These are phyloP conservation scores for Pseudococcus viburni DNA, from an alignment of 2,888 invertebrate genomes.

Conservation along the genomic window DNA sequence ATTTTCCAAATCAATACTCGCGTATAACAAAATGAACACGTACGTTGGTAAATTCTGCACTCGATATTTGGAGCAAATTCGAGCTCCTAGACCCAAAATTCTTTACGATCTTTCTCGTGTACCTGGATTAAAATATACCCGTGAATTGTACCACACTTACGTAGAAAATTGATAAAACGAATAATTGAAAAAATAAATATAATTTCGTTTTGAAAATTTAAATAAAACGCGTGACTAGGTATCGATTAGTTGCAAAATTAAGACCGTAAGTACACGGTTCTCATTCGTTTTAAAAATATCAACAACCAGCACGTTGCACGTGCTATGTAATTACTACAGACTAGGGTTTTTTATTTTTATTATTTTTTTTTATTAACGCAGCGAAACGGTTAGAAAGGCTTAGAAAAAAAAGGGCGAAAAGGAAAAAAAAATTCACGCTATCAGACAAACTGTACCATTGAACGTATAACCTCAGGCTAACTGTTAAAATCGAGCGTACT, in stretches of 20 bases:
- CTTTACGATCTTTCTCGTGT: neutral
- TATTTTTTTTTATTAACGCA: constrained; percentile 15
- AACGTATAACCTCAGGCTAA: constrained; percentile 23
- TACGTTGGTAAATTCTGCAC: neutral
- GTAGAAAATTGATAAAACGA: neutral
- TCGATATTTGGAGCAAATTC: neutral
- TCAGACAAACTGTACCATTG: constrained; percentile 29
- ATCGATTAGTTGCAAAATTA: neutral
- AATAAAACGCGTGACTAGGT: constrained; percentile 14
- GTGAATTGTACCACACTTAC: neutral
- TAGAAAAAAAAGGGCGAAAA: neutral
- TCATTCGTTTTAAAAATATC: constrained; percentile 14
- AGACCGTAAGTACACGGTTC: constrained; percentile 1
- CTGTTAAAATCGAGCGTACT: constrained; percentile 37
- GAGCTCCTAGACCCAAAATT: neutral
- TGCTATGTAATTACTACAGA: constrained; percentile 18
- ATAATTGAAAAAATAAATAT: neutral
- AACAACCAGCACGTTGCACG: neutral
- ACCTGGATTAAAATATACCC: neutral
- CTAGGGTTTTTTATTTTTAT: neutral
- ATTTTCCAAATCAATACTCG: constrained; percentile 54
- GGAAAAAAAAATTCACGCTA: neutral
- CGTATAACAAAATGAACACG: neutral
- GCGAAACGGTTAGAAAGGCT: neutral
- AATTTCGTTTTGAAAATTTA: neutral